phyloP scores from a whole-genome alignment of 2,113 vertebrate genomes.

The Chauna torquata region DNA sequence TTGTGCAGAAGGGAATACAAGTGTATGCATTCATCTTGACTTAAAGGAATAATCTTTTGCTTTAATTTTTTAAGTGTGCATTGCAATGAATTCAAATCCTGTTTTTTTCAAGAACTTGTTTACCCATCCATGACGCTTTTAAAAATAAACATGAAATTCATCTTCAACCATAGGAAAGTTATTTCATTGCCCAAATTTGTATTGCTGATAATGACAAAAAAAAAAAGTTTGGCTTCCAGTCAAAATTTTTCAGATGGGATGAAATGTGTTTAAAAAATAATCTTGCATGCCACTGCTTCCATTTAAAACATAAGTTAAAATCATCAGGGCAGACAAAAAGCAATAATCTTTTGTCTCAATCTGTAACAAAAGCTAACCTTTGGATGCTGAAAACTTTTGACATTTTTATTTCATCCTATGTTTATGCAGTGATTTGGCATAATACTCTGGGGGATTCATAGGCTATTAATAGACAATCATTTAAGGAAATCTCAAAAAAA shows the following conservation, averaged over 20 bases:
- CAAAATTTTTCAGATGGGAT: not conserved
- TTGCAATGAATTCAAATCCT: not conserved
- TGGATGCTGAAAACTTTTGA: not conserved
- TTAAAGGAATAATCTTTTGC: constrained; percentile 28
- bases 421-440: not conserved
- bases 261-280: not conserved
- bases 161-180: not conserved
- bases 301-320: not conserved
- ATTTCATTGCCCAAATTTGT: not conserved
- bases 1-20: constrained; percentile 63
- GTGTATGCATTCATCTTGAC: constrained; percentile 26
- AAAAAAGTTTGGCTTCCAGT: not conserved
- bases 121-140: not conserved
- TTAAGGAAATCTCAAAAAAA: not conserved
- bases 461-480: not conserved
- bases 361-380: not conserved
- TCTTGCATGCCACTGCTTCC: not conserved
- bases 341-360: not conserved
- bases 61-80: not conserved
- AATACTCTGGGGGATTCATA: not conserved
- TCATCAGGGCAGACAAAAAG: not conserved
- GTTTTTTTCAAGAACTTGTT: not conserved
- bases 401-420: not conserved
- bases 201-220: not conserved
- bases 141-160: constrained; percentile 7